These are phyloP conservation scores for Drosophila parabipectinata DNA, from an alignment of 1,140 invertebrate genomes.

Conservation along the genomic window DNA sequence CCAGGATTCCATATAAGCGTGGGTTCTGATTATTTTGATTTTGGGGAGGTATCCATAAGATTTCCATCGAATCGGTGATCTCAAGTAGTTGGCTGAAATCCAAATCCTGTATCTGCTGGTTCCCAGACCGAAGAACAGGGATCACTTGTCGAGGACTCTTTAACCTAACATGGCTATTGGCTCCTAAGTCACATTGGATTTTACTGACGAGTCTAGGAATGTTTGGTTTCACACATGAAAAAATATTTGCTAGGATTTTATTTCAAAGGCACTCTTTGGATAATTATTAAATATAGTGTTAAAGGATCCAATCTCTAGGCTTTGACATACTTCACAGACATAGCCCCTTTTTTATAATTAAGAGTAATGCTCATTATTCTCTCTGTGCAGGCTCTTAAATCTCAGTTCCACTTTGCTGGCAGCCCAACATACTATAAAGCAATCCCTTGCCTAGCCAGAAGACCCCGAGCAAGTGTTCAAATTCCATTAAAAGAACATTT, in stretches of 20 bases:
- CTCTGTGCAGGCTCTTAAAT: conserved; percentile 24
- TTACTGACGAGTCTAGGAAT: conserved; percentile 16
- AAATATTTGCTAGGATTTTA: background rate
- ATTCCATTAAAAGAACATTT: conserved; percentile 82
- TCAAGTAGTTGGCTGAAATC: conserved; percentile 8
- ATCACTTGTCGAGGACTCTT: background rate
- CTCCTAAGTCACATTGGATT: conserved; percentile 5
- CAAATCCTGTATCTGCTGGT: conserved; percentile 1
- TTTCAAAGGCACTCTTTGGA: background rate
- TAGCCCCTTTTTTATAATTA: no score
- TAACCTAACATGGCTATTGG: conserved; percentile 7
- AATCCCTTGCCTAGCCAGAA: conserved; percentile 35
- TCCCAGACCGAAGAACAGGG: conserved; percentile 6
- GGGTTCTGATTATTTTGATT: conserved; percentile 25
- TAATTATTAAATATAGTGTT: no score
- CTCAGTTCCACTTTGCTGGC: conserved; percentile 31
- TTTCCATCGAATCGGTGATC: conserved; percentile 24
- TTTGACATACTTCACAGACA: no score
- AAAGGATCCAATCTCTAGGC: no score
- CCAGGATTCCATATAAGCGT: conserved; percentile 12
- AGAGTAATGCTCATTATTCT: conserved; percentile 8
- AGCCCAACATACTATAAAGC: conserved; percentile 19
- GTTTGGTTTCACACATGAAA: background rate
- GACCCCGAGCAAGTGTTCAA: conserved; percentile 71
- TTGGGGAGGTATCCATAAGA: background rate